These are phyloP conservation scores for Labia minor DNA, from an alignment of 2,888 invertebrate genomes.

Conservation along the genomic window DNA sequence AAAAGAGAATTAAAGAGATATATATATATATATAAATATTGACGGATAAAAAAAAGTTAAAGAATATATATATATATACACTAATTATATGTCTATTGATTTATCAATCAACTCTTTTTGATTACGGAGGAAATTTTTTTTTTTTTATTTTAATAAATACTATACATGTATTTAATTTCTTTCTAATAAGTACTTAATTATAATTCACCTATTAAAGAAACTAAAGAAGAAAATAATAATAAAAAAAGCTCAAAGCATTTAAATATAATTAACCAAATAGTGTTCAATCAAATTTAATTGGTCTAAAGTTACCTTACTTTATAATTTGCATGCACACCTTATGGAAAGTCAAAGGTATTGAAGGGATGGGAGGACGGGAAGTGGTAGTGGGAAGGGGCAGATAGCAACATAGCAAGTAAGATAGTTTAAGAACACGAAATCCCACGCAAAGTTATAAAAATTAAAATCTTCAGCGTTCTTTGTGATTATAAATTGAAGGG, in stretches of 20 bases:
- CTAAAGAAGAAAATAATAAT: too few relatives aligned
- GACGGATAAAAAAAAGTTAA: too few relatives aligned
- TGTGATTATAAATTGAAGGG: not conserved
- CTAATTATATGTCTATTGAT: too few relatives aligned
- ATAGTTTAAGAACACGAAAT: slow-evolving; percentile 1
- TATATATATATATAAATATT: too few relatives aligned
- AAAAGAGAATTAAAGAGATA: too few relatives aligned
- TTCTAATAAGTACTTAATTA: too few relatives aligned
- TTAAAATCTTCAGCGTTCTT: not conserved
- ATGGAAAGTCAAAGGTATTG: too few relatives aligned
- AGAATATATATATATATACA: too few relatives aligned
- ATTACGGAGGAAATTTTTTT: not conserved
- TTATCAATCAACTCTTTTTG: too few relatives aligned
- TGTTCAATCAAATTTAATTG: not conserved
- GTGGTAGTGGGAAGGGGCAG: too few relatives aligned
- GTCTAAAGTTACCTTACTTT: slow-evolving; percentile 3
- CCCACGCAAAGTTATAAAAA: slow-evolving; percentile 13
- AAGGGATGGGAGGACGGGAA: not conserved
- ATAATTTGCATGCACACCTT: slow-evolving; percentile 8
- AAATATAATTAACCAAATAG: not conserved
- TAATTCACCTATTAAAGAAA: not conserved
- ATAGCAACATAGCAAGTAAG: not conserved
- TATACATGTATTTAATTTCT: too few relatives aligned
- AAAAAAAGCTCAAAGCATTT: not conserved
- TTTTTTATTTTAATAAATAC: not conserved